Conservation (phyloP, 2,113 vertebrate genomes). For the Cichladusa arquata region DNA sequence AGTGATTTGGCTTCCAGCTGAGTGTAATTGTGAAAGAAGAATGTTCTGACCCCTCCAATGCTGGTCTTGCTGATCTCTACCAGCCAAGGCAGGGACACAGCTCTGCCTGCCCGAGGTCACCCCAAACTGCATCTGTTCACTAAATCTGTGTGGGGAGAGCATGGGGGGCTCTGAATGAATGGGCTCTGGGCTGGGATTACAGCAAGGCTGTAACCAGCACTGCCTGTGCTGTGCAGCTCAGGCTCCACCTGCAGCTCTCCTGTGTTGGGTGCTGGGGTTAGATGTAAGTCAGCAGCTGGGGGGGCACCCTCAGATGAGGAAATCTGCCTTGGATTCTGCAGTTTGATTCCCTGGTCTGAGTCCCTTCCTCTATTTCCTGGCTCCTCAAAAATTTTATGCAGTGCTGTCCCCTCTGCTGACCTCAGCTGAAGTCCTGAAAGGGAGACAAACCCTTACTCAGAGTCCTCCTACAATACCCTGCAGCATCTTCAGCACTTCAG, state of each 20-base stretch:
- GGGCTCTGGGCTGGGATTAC: neutral
- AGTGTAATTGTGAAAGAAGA: neutral
- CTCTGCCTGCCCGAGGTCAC: neutral
- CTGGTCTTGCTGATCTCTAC: neutral
- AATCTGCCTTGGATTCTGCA: neutral
- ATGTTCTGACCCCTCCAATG: rapidly evolving
- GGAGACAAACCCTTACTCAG: neutral
- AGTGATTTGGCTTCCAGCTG: neutral
- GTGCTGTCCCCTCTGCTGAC: neutral
- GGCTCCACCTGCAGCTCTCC: neutral
- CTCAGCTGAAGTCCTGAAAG: neutral
- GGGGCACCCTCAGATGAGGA: neutral
- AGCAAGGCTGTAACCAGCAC: rapidly evolving
- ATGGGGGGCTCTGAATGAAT: rapidly evolving
- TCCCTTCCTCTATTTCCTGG: neutral
- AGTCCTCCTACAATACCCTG: neutral
- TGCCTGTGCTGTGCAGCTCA: neutral
- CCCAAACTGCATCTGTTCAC: neutral
- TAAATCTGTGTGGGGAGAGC: neutral
- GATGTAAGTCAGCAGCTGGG: neutral
- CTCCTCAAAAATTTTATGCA: rapidly evolving
- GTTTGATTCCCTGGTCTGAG: rapidly evolving
- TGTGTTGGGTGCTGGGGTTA: rapidly evolving
- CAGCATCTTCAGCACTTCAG: rapidly evolving
- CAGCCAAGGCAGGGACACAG: neutral